These are phyloP conservation scores for Bufo gargarizans DNA, from an alignment of 2,113 vertebrate genomes.

Conservation along the genomic window DNA sequence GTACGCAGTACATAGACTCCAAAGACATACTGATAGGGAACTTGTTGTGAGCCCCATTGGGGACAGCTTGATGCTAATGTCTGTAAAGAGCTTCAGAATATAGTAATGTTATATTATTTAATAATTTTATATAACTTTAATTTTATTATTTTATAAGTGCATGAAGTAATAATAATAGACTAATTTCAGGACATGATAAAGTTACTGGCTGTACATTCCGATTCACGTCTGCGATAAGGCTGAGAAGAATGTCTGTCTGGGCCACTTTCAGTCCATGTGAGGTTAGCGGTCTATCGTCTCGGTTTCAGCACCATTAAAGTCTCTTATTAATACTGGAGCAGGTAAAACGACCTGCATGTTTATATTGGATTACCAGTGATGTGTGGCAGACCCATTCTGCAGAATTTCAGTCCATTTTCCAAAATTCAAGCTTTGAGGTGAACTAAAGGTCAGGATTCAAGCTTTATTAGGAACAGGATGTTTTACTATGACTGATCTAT, in stretches of 20 bases:
- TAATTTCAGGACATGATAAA: not conserved
- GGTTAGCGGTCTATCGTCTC: not conserved
- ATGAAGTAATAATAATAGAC: not conserved
- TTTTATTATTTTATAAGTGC: too few relatives aligned
- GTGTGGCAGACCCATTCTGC: slow-evolving; percentile 23
- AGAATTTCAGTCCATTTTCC: not conserved
- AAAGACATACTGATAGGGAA: too few relatives aligned
- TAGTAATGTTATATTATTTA: too few relatives aligned
- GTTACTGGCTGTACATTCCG: not conserved
- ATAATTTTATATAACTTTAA: too few relatives aligned
- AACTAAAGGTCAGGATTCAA: not conserved
- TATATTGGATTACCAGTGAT: slow-evolving; percentile 5
- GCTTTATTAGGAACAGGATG: not conserved
- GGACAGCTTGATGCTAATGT: too few relatives aligned
- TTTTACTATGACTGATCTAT: not conserved
- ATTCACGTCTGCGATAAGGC: not conserved
- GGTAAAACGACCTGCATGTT: slow-evolving; percentile 1
- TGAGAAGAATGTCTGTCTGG: not conserved
- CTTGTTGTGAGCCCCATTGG: too few relatives aligned
- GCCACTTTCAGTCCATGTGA: not conserved
- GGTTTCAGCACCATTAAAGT: not conserved
- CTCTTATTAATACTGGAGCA: not conserved
- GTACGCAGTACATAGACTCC: too few relatives aligned
- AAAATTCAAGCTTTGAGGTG: not conserved
- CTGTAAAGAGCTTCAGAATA: too few relatives aligned